Evolutionary conservation across 1,140 invertebrate genomes (phyloP).

Genomic region (Drosophila mojavensis): DNA sequence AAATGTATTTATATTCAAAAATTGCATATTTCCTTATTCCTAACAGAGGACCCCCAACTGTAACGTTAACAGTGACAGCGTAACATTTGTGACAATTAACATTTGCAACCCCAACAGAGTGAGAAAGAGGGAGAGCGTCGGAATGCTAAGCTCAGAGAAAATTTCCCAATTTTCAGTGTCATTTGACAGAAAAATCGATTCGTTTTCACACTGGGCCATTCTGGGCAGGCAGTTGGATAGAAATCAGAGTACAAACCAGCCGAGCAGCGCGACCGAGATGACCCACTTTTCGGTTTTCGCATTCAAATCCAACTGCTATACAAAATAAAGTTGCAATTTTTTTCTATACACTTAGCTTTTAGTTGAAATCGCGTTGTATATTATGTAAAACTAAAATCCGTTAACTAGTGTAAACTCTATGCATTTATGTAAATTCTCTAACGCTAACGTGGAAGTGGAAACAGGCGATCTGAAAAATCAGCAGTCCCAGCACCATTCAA

Average conservation of each 20-base stretch:
- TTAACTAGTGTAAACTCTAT: slow-evolving; percentile 78
- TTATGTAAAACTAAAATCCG: slow-evolving; percentile 64
- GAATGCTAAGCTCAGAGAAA: slow-evolving; percentile 43
- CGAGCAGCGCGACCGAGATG: slow-evolving; percentile 82
- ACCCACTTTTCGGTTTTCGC: slow-evolving; percentile 84
- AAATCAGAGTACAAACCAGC: slow-evolving; percentile 79
- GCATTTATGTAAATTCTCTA: slow-evolving; percentile 79
- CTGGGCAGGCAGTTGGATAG: slow-evolving; percentile 67
- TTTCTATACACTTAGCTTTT: slow-evolving; percentile 67
- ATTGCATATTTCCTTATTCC: slow-evolving; percentile 20
- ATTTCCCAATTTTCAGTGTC: slow-evolving; percentile 77
- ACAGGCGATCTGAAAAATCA: slow-evolving; percentile 74
- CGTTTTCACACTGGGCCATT: slow-evolving; percentile 71
- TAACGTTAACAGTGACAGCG: slow-evolving; percentile 24
- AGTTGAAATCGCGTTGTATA: slow-evolving; percentile 57
- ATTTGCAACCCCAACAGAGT: slow-evolving; percentile 63
- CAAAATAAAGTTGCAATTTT: slow-evolving; percentile 59
- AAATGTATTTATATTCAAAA: slow-evolving; percentile 82
- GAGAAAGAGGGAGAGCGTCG: background rate
- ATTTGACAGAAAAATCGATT: slow-evolving; percentile 79
- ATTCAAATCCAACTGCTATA: slow-evolving; percentile 72
- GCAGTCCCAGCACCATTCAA: slow-evolving; percentile 55
- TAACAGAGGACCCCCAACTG: slow-evolving; percentile 10
- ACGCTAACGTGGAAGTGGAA: slow-evolving; percentile 70
- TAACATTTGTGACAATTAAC: slow-evolving; percentile 33